These are phyloP conservation scores for Brachypodius melanocephalos DNA, from an alignment of 2,113 vertebrate genomes.

Conservation along the genomic window DNA sequence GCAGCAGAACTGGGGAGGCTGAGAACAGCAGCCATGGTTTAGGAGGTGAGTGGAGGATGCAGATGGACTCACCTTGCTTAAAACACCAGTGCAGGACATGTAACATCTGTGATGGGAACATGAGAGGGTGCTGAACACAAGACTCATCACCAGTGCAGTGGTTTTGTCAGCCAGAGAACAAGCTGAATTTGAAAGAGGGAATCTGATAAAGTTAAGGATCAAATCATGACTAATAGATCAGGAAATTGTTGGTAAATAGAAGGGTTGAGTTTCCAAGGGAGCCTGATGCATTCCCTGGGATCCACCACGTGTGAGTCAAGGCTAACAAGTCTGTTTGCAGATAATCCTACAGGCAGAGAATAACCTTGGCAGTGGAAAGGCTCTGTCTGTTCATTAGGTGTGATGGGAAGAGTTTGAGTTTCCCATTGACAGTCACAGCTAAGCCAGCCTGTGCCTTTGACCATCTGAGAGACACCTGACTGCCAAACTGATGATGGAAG, in stretches of 20 bases:
- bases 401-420: neutral
- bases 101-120: neutral
- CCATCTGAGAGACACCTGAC: neutral
- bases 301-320: neutral
- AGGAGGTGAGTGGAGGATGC: neutral
- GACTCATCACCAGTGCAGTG: neutral
- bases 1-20: neutral
- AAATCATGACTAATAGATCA: neutral
- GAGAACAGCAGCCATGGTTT: neutral
- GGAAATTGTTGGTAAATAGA: neutral
- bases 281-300: neutral
- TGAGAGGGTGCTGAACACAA: neutral
- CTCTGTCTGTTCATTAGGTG: neutral
- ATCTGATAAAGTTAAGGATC: neutral
- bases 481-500: neutral
- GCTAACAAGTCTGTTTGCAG: neutral
- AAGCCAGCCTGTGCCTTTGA: neutral
- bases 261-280: neutral
- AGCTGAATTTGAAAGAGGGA: neutral
- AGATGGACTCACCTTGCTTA: neutral
- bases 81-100: accelerated
- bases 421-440: neutral
- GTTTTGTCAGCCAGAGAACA: neutral
- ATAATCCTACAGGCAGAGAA: neutral
- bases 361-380: neutral